Conservation (phyloP, 1,140 invertebrate genomes). For the Drosophila miranda region DNA sequence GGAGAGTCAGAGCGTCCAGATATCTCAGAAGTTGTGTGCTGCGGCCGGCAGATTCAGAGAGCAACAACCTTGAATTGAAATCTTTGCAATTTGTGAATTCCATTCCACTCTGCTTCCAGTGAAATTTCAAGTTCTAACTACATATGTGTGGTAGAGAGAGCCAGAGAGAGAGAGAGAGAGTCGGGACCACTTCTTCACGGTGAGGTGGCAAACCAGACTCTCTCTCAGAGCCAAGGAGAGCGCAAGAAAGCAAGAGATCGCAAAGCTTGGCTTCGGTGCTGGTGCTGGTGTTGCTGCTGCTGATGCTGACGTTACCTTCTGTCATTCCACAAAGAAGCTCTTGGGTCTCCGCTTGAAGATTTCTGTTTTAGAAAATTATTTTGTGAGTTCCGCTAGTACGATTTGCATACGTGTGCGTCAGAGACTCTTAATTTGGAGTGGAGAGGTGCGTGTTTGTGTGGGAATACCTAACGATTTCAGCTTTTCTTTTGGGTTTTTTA, state of each 20-base stretch:
- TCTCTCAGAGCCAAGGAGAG: slow-evolving; percentile 1
- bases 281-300: slow-evolving; percentile 5
- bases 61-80: slow-evolving; percentile 78
- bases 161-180: slow-evolving; percentile 1
- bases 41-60: slow-evolving; percentile 40
- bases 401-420: slow-evolving; percentile 78
- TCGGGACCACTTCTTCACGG: not conserved
- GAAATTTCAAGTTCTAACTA: slow-evolving; percentile 77
- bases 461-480: slow-evolving; percentile 34
- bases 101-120: slow-evolving; percentile 42
- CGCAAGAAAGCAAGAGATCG: slow-evolving; percentile 25
- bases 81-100: slow-evolving; percentile 76
- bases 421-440: slow-evolving; percentile 22
- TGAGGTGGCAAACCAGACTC: too few species aligned
- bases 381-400: slow-evolving; percentile 31
- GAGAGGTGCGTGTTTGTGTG: slow-evolving; percentile 22
- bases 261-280: slow-evolving; percentile 28
- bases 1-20: slow-evolving; percentile 14
- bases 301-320: slow-evolving; percentile 47
- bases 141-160: slow-evolving; percentile 31
- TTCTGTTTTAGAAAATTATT: slow-evolving; percentile 18
- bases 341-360: slow-evolving; percentile 26
- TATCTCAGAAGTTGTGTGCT: slow-evolving; percentile 6
- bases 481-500: slow-evolving; percentile 17
- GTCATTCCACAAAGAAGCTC: slow-evolving; percentile 49